A percentile compares a stretch with the other conserved stretches of the same genome.
Conservation (phyloP, 2,888 invertebrate genomes). For the Antitype chi region DNA sequence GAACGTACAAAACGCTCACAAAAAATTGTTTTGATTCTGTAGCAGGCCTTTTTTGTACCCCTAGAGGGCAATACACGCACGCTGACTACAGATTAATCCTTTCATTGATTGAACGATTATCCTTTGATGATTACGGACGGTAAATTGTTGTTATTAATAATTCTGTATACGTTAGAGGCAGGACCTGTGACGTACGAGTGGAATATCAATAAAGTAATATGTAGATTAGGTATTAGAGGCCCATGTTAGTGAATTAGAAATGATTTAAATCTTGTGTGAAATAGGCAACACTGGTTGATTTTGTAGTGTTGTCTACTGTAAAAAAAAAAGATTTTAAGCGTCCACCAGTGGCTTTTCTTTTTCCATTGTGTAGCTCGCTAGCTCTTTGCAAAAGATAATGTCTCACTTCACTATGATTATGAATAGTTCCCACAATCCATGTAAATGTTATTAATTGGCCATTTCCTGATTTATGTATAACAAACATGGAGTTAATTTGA, state of each 20-base stretch:
- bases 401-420: constrained; percentile 18
- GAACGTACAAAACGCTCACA: constrained; percentile 36
- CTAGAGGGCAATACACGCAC: constrained; percentile 37
- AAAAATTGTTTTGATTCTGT: constrained; percentile 68
- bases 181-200: constrained; percentile 41
- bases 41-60: constrained; percentile 42
- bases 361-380: constrained; percentile 19
- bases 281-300: constrained; percentile 26
- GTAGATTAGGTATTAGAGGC: constrained; percentile 62
- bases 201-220: constrained; percentile 56
- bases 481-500: constrained; percentile 29
- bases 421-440: constrained; percentile 21
- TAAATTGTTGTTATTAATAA: constrained; percentile 56
- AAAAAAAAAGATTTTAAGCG: constrained; percentile 6
- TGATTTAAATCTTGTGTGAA: constrained; percentile 37
- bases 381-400: constrained; percentile 6
- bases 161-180: constrained; percentile 60
- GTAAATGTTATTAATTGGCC: constrained; percentile 35
- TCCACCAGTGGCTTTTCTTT: constrained; percentile 12
- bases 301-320: not conserved
- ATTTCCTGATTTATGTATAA: constrained; percentile 37
- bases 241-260: constrained; percentile 53
- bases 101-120: constrained; percentile 55
- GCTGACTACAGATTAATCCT: constrained; percentile 47
- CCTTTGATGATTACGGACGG: constrained; percentile 44